Evolutionary conservation across 2,797 vertebrate genomes (phyloP).

Genomic region (Schizopygopsis pylzovi): DNA sequence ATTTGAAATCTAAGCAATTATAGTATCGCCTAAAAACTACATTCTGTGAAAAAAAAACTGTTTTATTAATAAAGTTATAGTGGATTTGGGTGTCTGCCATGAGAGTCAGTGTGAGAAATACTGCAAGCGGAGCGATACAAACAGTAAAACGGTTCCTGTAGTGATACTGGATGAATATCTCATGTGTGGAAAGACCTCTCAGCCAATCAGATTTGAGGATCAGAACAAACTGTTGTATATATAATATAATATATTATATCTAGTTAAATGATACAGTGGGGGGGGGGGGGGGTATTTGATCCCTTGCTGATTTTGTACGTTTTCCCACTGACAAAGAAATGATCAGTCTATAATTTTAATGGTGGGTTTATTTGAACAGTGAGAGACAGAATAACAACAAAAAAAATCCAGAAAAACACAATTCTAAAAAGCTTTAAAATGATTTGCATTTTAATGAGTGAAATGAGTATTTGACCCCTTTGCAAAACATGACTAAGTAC

Average conservation of each 20-base stretch:
- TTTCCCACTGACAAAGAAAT: no score
- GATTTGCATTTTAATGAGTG: no score
- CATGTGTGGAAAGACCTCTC: neutral
- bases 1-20: neutral
- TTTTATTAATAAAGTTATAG: neutral
- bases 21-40: neutral
- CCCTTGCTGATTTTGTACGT: no score
- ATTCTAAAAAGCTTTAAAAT: no score
- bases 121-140: neutral
- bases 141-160: neutral
- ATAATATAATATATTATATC: neutral
- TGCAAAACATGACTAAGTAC: no score
- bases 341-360: no score
- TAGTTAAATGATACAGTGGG: no score
- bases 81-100: neutral
- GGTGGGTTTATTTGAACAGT: no score
- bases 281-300: no score
- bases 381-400: no score
- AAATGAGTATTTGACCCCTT: no score
- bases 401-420: no score
- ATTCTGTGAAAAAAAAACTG: neutral
- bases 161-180: neutral
- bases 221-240: neutral
- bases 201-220: neutral
- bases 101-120: neutral